Evolutionary conservation across 2,888 invertebrate species (phyloP), one percentile per base, ranked within the genome.

Genomic region (Calliopum simillimum): DNA sequence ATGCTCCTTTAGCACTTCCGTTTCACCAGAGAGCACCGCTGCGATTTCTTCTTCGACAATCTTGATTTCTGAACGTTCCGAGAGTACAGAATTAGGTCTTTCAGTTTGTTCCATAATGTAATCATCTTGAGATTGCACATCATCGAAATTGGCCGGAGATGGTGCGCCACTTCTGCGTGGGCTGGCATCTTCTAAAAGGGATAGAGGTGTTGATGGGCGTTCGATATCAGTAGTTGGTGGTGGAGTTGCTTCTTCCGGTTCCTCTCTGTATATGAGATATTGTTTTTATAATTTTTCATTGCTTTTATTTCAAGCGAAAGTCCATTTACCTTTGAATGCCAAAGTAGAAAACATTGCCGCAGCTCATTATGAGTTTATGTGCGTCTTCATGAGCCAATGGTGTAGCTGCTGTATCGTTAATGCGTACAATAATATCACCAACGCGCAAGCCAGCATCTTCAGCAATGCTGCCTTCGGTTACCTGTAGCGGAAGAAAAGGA

Each of bases 361-460:
- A 91, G 67, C 89, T 87, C 62, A 90, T 87, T 73, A 97, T 91
- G 69, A 90, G 88, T 75, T 92, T 90, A 82, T 94, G 93, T 2
- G 94, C 94, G 77, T 92, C 91, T 53, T 92, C 91, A 81, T 96
- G 96, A 12, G 92, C 89, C 84, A 96, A 87, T 53, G 88, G 88
- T 65, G 89, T 88, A 11, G 94, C 90, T 59, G 91, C 88, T 47
- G 88, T 87, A 71, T 92, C 92, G 82, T 94, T 93, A 76, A 98
- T 91, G 75, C 90, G 89, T 47, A 94, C 88, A 75, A 98, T 89
- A 47, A 92, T 88, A 87, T 98, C 98, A n/a, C 96, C 96, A 14
- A 93, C 90, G 80, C 90, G 89, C 25, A 98, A 87, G 0, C 97
- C 97, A 71, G 92, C 92, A 76, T 90, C 87, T 81, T 95, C 94